Base-by-base conservation (phyloP, 30 jellyfish, hydroid and myxozoan species). In the Phacellophora camtschatica region DNA sequence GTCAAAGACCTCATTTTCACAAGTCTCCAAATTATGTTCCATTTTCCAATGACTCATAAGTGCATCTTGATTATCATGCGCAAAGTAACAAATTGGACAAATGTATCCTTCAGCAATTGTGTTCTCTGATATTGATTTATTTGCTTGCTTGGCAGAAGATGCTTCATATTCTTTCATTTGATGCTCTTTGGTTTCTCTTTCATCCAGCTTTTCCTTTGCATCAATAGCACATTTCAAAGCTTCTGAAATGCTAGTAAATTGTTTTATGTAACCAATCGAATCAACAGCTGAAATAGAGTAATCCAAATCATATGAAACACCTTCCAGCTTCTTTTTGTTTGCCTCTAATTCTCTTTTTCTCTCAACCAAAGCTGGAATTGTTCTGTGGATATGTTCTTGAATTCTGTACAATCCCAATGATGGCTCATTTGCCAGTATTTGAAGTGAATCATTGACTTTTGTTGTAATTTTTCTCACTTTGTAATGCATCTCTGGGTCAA, bases 41-140 rank as follows among this genome's bases (percentile, higher is more conserved):
- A 56, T 53, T 66, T 63, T 71, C 99, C 99, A 94, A 66, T 94
- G 99, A 4, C 42, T 35, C 65, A 94, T 61, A 28, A 94, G 54
- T 2, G 77, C 97, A 51, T 81, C 96, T 71, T 94, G 99, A 43
- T 68, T 85, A 53, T 56, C 88, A 55, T 81, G 97, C 12, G 97
- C 99, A 83, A 46, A 82, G 53, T 94, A 87, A 70, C 99, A 94
- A 46, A 94, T 81, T 12, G 99, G 99, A 43, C 99, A 94, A 12
- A 94, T 94, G 54, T 81, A 94, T n/a, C 99, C 99, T 63, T 94
- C 99, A 7, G 97, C 99, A 2, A 94, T 95, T 49, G 49, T 88
- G 75, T 94, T 94, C 43, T 87, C 96, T 15, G 99, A 94, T 19
- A 94, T 74, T 1, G 99, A 94, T 42, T 59, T 69, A 74, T 94